Conservation (phyloP, 2,888 invertebrate genomes). For the Dexiosoma caninum region DNA sequence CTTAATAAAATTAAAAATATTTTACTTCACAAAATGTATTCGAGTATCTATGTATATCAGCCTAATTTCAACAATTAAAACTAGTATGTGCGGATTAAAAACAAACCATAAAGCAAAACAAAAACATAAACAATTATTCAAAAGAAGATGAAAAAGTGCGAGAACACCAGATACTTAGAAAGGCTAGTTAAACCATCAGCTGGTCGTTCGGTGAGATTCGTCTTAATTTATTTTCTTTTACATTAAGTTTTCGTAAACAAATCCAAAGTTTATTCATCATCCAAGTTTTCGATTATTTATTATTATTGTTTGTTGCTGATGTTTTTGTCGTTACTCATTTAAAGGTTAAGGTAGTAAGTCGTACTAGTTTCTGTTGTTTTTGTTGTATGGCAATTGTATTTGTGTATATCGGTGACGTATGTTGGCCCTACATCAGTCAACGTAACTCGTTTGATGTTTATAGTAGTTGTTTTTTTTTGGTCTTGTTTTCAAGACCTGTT, state of each 20-base stretch:
- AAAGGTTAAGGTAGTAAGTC: slow-evolving; percentile 42
- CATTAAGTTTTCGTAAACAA: slow-evolving; percentile 19
- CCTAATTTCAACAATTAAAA: no score
- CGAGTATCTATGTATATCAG: no score
- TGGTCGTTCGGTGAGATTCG: slow-evolving; percentile 40
- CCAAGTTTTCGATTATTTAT: slow-evolving; percentile 32
- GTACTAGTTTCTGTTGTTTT: slow-evolving; percentile 19
- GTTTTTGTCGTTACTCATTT: slow-evolving; percentile 23
- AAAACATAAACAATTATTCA: neutral
- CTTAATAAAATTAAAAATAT: no score
- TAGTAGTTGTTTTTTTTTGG: slow-evolving; percentile 2
- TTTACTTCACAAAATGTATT: no score
- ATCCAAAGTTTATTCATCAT: slow-evolving; percentile 31
- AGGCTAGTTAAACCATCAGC: slow-evolving; percentile 33
- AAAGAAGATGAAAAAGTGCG: neutral
- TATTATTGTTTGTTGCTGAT: neutral
- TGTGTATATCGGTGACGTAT: neutral
- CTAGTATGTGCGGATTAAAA: no score
- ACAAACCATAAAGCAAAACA: no score
- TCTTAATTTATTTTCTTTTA: slow-evolving; percentile 1
- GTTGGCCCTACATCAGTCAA: slow-evolving; percentile 64
- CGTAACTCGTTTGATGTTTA: slow-evolving; percentile 57
- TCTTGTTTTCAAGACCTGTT: slow-evolving; percentile 52
- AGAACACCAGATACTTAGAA: neutral
- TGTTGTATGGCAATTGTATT: slow-evolving; percentile 3